Base-by-base conservation (phyloP, 2,113 vertebrate genomes). In the Rhinopomastus cyanomelas region DNA sequence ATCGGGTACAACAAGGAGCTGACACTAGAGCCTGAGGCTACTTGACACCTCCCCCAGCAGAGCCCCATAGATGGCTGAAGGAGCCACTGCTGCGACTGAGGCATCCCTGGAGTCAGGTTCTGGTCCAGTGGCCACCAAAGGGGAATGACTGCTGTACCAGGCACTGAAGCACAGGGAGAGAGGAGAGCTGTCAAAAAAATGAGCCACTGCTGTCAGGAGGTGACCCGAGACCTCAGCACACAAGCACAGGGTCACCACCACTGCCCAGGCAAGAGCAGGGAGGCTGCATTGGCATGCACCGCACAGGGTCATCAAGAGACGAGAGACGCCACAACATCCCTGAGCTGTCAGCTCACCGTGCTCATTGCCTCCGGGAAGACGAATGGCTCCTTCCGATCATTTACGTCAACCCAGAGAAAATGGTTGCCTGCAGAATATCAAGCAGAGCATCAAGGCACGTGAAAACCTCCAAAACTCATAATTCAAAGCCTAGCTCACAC, bases 341-440 rank as follows among this genome's bases (percentile, higher is more conserved):
- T 36, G 46, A 60, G 75, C 91, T 96, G 95, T 91, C 96, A 93
- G 85, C 62, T 44, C 32, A 6, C 3, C 2, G 76, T 18, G 49
- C 74, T 86, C 39, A 66, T 66, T 0, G 8, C 57, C 59, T 68
- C 12, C 0, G 4, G 73, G 73, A 91, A 91, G 81, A 89, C 0
- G 2, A 85, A 93, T 6, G 59, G 81, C 59, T 93, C 46, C 59
- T 90, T 89, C 77, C 3, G 0, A 83, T 22, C n/a, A 3, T 23
- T 81, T 83, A 88, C n/a, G 4, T 82, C 80, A 68, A 27, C 32
- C 44, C 49, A 56, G 44, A 75, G 66, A 90, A 86, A 87, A 93
- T 12, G 42, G 62, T 13, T 4, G 67, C 74, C 90, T 87, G 90
- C 57, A 36, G 87, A 95, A 95, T 16, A 13, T 48, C 69, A 93